These are phyloP conservation scores for Procambarus virginalis DNA, from an alignment of 1,140 invertebrate genomes.

Conservation along the genomic window DNA sequence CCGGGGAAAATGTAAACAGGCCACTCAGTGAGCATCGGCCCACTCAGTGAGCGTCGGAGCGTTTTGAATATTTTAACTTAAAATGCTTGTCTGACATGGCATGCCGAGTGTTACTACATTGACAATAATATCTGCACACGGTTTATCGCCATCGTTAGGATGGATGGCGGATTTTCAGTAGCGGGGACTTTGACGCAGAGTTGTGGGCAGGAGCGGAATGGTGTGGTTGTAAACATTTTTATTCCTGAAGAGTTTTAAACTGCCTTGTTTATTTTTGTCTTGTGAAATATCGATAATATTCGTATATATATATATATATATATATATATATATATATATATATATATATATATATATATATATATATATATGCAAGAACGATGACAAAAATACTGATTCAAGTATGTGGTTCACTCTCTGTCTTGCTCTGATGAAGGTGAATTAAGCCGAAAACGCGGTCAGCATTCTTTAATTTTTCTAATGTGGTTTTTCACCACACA, in stretches of 20 bases:
- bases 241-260: neutral
- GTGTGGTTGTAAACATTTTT: neutral
- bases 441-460: too few relatives aligned
- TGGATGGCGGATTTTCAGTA: conserved; percentile 13
- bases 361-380: neutral
- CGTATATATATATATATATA: neutral
- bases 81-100: conserved; percentile 43
- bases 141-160: conserved; percentile 30
- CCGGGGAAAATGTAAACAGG: conserved; percentile 13
- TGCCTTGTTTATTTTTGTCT: neutral
- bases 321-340: neutral
- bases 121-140: conserved; percentile 21
- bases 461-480: too few relatives aligned
- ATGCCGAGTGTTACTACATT: conserved; percentile 21
- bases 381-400: too few relatives aligned
- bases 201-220: neutral
- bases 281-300: neutral
- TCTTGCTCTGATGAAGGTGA: too few relatives aligned
- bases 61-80: conserved; percentile 54
- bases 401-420: too few relatives aligned
- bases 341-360: neutral
- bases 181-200: neutral
- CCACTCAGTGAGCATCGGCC: conserved; percentile 4
- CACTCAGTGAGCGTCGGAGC: conserved; percentile 22
- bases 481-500: neutral